Evolutionary conservation across 2,797 vertebrate genomes (phyloP), one percentile per base, ranked within the genome.

Genomic region (Intellagama lesueurii): DNA sequence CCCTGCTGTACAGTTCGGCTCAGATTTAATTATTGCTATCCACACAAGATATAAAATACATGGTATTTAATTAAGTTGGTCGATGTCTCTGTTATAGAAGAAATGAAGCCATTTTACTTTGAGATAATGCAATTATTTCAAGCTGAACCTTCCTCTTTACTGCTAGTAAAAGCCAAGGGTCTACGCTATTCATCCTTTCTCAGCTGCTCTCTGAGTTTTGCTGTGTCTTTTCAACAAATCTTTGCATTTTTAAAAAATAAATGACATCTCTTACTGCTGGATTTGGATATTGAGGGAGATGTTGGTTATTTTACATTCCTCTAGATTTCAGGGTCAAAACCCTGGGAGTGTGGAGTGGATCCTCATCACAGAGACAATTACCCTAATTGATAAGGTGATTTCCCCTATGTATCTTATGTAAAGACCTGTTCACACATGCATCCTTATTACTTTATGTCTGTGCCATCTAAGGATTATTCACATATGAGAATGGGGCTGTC

Each of bases 41-140:
- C 73, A 77, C 66, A 68, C 44, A 77, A 88, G 73, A 68, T 83
- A 77, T 76, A 77, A 83, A 75, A 88, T 88, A 56, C 87, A 88
- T 52, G 81, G 16, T 69, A 56, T 83, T 88, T 88, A 88, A 88
- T 88, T 88, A 83, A 81, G 81, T 88, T 77, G 60, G 35, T 24
- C 32, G 3, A 40, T 68, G 87, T 83, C 73, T 40, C 73, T 28
- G 32, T 78, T 88, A 83, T 69, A 83, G 60, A 78, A 83, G 87
- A 88, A 83, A 88, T 83, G 81, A 88, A 83, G 87, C 47, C 87
- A 83, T 88, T 77, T 83, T 69, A 47, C 81, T 88, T 77, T 19
- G 87, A 77, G 87, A 83, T 83, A 83, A 88, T 88, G 81, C 69
- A 88, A 83, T 88, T 88, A 83, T 88, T 88, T 83, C 73, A 66